These are phyloP conservation scores for Diachasma alloeum DNA, from an alignment of 1,140 invertebrate species.

Conservation along the genomic window DNA sequence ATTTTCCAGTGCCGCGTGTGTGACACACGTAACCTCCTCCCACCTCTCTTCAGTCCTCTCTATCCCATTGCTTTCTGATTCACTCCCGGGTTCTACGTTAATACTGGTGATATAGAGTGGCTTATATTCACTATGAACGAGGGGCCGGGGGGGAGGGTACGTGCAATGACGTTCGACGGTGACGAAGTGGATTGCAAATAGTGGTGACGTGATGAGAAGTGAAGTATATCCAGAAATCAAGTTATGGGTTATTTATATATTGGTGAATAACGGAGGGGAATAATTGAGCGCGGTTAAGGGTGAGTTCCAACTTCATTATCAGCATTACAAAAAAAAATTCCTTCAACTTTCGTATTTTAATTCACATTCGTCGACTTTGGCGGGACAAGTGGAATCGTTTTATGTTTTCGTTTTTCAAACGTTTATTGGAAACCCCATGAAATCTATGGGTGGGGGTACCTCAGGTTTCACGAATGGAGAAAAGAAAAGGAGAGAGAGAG, in stretches of 20 bases:
- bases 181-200: constrained; percentile 17
- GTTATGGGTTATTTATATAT: background rate
- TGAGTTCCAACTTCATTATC: background rate
- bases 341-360: background rate
- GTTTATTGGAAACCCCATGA: background rate
- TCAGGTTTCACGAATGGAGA: constrained; percentile 1
- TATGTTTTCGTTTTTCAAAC: background rate
- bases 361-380: background rate
- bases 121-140: background rate
- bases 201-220: constrained; percentile 4
- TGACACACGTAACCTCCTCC: constrained; percentile 38
- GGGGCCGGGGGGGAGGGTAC: background rate
- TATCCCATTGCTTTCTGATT: background rate
- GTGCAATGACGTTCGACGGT: constrained; percentile 17
- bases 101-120: constrained; percentile 3
- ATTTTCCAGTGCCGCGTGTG: constrained; percentile 44
- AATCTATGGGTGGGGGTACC: background rate
- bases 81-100: background rate
- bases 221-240: background rate
- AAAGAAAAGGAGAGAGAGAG: constrained; percentile 23
- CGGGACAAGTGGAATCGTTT: background rate
- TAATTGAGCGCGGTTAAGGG: background rate
- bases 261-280: background rate
- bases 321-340: background rate
- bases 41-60: background rate